Evolutionary conservation across 2,888 invertebrate species (phyloP), one percentile per base, ranked within the genome.

Genomic region (Heliconius sara): DNA sequence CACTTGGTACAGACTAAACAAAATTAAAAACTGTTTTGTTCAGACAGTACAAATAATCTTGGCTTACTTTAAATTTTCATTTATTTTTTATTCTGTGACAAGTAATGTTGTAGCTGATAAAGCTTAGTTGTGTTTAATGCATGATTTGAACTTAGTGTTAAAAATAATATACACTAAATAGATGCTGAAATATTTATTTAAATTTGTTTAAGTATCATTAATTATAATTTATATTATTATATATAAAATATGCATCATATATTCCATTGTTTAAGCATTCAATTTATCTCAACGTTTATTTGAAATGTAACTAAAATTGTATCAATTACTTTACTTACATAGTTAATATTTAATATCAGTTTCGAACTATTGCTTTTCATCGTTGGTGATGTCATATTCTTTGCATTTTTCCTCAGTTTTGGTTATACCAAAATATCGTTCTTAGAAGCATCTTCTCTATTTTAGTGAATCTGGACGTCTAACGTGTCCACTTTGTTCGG

Each of bases 401-500:
- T 52, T 30, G 57, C 72, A 39, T 60, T 60, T 72, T 12, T 73
- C 60, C 39, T 73, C 6, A n/a, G 13, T 22, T 34, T 34, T 39
- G 13, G 13, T 4, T 7, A 22, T 13, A n/a, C 22, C 16, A 57
- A 10, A 16, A 73, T 12, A 13, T 34, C 16, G 34, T 34, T 34
- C 34, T 75, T 75, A 75, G 43, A 66, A 66, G 30, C 3, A 34
- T 13, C 34, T 66, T 75, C 12, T 75, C 19, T 66, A 39, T 75
- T 75, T 47, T 75, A 97, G 98, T 89, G 97, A 97, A 89, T 96
- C 96, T 81, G 98, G 97, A 66, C 96, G 97, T 76, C 90, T 98
- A 84, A 97, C 97, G n/a, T 98, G 98, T 89, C 98, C 98, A 22
- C 95, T 98, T 80, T 98, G 98, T 89, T 97, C 98, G 71, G 97